Evolutionary conservation across 2,797 vertebrate genomes (phyloP).

Genomic region (Enoplosus armatus): DNA sequence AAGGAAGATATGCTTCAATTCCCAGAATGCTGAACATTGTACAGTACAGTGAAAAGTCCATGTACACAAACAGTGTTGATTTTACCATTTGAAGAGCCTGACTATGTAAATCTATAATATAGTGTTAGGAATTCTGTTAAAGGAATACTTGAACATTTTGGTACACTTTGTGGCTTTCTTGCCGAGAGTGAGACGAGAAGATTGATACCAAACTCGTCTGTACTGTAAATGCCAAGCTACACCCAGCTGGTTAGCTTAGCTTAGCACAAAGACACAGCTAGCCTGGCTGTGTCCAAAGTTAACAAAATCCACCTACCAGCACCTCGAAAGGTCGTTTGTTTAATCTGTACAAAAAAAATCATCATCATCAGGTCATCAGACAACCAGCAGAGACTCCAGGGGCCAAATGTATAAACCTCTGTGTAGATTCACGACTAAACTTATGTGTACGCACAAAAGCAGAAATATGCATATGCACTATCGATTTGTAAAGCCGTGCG

Average conservation of each 20-base stretch:
- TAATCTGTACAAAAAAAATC: neutral
- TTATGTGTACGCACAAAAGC: neutral
- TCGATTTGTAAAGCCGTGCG: neutral
- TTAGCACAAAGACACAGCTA: slow-evolving; percentile 18
- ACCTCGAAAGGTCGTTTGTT: neutral
- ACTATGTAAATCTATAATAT: neutral
- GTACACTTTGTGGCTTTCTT: neutral
- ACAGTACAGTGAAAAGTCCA: slow-evolving; percentile 32
- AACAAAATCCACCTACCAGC: neutral
- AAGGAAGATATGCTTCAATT: slow-evolving; percentile 66
- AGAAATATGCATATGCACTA: neutral
- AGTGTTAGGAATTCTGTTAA: neutral
- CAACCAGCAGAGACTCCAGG: neutral
- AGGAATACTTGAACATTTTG: neutral
- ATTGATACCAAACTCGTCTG: neutral
- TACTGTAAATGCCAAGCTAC: neutral
- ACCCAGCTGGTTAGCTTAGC: neutral
- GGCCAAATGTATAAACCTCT: neutral
- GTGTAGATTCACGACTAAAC: neutral
- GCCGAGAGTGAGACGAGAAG: neutral
- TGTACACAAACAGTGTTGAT: slow-evolving; percentile 27
- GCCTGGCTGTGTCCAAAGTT: neutral
- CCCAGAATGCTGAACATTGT: slow-evolving; percentile 50
- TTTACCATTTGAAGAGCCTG: slow-evolving; percentile 3
- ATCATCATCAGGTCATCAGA: too few species aligned